Percentiles rank a stretch among this genome's conserved stretches.
Evolutionary conservation across 2,113 vertebrate species (phyloP).

Genomic region (Aspidoscelis tigris): DNA sequence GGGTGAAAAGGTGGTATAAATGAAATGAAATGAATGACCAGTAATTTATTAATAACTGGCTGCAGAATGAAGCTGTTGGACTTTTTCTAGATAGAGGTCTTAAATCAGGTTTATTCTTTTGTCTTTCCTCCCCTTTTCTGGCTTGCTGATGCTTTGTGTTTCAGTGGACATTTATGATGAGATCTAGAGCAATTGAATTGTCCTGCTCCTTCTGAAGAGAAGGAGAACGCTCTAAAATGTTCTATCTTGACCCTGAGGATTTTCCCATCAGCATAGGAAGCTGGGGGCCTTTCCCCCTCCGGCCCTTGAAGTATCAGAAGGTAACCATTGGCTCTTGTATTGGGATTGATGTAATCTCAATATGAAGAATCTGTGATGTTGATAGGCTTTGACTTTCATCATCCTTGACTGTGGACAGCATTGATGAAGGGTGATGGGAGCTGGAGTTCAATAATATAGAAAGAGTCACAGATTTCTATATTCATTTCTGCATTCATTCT

Average conservation of each 20-base stretch:
- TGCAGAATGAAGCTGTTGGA: neutral
- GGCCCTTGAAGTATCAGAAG: neutral
- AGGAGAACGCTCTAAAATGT: constrained; percentile 1
- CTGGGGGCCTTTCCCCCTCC: too few species aligned
- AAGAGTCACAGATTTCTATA: too few species aligned
- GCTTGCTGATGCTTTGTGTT: too few species aligned
- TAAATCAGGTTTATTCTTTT: neutral
- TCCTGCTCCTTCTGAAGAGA: neutral
- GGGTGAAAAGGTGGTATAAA: too few species aligned
- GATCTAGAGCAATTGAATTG: neutral
- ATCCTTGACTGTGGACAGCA: too few species aligned
- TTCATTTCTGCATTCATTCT: too few species aligned
- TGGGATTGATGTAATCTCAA: neutral
- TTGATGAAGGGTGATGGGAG: too few species aligned
- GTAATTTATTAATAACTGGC: too few species aligned
- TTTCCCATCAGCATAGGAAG: neutral
- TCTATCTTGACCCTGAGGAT: neutral
- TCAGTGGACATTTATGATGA: neutral
- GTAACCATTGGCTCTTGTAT: neutral
- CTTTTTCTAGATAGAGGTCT: neutral
- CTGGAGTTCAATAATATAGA: too few species aligned
- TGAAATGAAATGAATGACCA: too few species aligned
- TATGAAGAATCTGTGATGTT: too few species aligned
- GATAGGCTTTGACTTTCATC: too few species aligned
- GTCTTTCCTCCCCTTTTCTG: neutral